These are phyloP conservation scores for Rhynchophorus ferrugineus DNA, from an alignment of 1,140 invertebrate species.

Conservation along the genomic window DNA sequence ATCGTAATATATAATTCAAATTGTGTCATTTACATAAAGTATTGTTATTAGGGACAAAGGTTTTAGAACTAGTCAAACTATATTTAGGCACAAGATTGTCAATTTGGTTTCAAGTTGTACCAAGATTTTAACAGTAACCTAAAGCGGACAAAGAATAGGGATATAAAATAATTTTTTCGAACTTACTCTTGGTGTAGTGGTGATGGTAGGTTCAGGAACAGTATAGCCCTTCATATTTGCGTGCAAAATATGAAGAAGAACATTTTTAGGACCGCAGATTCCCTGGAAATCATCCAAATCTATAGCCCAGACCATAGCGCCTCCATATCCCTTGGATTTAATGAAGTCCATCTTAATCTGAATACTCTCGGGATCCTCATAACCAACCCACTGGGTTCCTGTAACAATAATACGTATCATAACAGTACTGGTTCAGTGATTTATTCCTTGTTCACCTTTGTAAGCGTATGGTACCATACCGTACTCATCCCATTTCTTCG, in stretches of 20 bases:
- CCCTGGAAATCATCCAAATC: slow-evolving; percentile 82
- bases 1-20: no score
- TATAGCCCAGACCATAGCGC: slow-evolving; percentile 84
- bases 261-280: slow-evolving; percentile 64
- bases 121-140: no score
- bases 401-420: neutral
- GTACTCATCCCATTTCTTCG: slow-evolving; percentile 69
- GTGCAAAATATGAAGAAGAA: slow-evolving; percentile 62
- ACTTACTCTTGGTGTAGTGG: slow-evolving; percentile 61
- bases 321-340: slow-evolving; percentile 70
- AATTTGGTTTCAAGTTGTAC: no score
- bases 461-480: slow-evolving; percentile 80
- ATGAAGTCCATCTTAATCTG: slow-evolving; percentile 84
- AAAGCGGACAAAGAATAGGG: no score
- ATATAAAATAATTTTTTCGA: no score
- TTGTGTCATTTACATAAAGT: no score
- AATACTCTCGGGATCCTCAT: slow-evolving; percentile 72
- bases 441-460: slow-evolving; percentile 49
- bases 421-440: no score
- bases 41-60: no score
- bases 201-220: slow-evolving; percentile 59
- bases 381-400: slow-evolving; percentile 85
- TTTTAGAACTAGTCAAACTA: no score
- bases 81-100: no score
- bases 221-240: slow-evolving; percentile 65